Evolutionary conservation across 2,113 vertebrate species (phyloP), one percentile per base, ranked within the genome.

Genomic region (Rhabdornis inornatus): DNA sequence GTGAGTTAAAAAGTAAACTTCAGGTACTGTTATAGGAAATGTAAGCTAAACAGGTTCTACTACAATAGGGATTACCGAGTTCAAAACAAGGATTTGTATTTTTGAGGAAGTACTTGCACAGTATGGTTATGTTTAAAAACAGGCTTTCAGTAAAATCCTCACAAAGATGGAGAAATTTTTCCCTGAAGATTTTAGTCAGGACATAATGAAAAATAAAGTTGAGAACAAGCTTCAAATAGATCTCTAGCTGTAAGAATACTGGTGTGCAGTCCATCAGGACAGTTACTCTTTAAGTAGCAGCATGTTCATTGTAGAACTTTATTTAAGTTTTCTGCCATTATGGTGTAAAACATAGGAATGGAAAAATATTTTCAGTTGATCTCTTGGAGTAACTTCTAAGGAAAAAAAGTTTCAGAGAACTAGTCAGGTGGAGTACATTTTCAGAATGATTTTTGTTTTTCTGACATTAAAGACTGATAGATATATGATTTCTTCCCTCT

Each of bases 161-260:
- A 45, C 6, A 19, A 40, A 71, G 24, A 37, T 10, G 6, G 40
- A 68, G 25, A 57, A 35, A 12, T 16, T 80, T 24, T 50, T 80
- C 17, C 37, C 28, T 66, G 81, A 57, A 92, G 80, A n/a, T 74
- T 91, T 72, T 75, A 37, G 16, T 74, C 59, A 95, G 70, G 87
- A 75, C 47, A 15, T 55, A 83, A 92, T 90, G 76, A 91, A 94
- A 95, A 75, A 42, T 20, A 30, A 92, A 95, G 72, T 78, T 50
- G 52, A 64, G 93, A 96, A 60, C 60, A 59, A 71, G 17, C 27
- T 84, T 87, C 11, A 81, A 23, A 14, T 33, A 44, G n/a, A 4
- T 40, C 79, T 65, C n/a, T 40, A 35, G 42, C 13, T 50, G 45
- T 33, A 63, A 83, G 77, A 87, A 69, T 31, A 61, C 15, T 61